phyloP scores from a whole-genome alignment of 2,113 vertebrate genomes.

The Amblyopsis rosae region DNA sequence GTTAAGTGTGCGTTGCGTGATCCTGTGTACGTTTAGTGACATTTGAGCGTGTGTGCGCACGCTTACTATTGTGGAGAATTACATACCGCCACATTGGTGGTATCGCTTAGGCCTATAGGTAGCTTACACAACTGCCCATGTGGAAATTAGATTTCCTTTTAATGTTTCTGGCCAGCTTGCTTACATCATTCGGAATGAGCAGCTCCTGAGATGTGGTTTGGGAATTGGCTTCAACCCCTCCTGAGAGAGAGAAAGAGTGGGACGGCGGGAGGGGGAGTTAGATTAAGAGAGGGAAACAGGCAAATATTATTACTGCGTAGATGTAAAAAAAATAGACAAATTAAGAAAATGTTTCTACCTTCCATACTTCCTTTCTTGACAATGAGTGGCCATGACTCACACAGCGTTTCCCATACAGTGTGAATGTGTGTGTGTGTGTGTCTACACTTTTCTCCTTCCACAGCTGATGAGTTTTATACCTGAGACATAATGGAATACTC shows the following conservation, averaged over 20 bases:
- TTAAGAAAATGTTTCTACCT: background rate
- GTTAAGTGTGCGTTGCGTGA: background rate
- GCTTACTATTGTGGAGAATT: background rate
- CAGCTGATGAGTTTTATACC: slow-evolving; percentile 60
- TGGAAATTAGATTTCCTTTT: background rate
- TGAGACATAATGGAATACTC: slow-evolving; percentile 57
- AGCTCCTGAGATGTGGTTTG: slow-evolving; percentile 93
- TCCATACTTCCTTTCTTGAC: background rate
- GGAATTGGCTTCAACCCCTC: slow-evolving; percentile 81
- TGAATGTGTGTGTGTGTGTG: background rate
- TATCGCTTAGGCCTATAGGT: background rate
- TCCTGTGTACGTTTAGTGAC: background rate
- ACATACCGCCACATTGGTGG: background rate
- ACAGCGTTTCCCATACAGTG: background rate
- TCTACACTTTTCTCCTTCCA: slow-evolving; percentile 7
- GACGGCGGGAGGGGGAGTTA: background rate
- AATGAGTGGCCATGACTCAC: background rate
- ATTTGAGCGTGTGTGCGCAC: background rate
- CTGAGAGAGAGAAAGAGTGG: slow-evolving; percentile 42
- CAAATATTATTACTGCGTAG: background rate
- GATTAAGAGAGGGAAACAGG: background rate
- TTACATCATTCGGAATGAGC: slow-evolving; percentile 92
- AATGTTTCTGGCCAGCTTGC: slow-evolving; percentile 28
- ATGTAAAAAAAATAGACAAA: slow-evolving; percentile 7
- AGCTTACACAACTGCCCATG: background rate